Evolutionary conservation across 2,113 vertebrate species (phyloP), one percentile per base, ranked within the genome.

Genomic region (Cyprinodon tularosa): DNA sequence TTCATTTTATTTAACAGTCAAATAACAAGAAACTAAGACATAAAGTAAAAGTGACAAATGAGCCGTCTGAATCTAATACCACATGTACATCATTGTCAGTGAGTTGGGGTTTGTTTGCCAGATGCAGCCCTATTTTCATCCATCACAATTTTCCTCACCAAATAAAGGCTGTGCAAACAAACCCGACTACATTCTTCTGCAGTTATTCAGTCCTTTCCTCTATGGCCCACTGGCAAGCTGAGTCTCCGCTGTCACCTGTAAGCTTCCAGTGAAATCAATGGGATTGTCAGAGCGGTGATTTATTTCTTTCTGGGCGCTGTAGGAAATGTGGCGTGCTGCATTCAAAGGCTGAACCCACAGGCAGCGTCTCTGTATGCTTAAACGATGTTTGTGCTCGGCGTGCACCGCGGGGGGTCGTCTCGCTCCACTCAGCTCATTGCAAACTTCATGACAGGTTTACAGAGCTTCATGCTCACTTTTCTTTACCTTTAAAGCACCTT

Each of bases 381-480:
- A 57, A 14, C 6, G 17, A 0, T 5, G 44, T 12, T 65, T 64
- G 39, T n/a, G 9, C 0, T 59, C 36, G 3, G 1, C 11, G 13
- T 13, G 15, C 39, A 14, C 47, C 47, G 47, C 47, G 47, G 47
- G 47, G 47, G 47, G 47, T 50, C 47, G 47, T 50, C 15, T 50
- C 47, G 47, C 47, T 50, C 47, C 47, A 17, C 44, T 2, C 44
- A 45, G 44, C 44, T 2, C 62, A 36, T 64, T 17, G n/a, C 63
- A 22, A 40, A 4, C 22, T 37, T 11, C 40, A 14, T 36, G 48
- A 59, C 5, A 42, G 53, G n/a, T 48, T 57, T 0, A 15, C 20
- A 8, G 63, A 69, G 66, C 8, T 81, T 90, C 80, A 81, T 0
- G 84, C 6, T 80, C 71, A 17, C 71, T 86, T 84, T 78, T 68